A percentile compares a stretch with the other conserved stretches of the same genome.
phyloP scores from a whole-genome alignment of 2,797 vertebrate genomes.

The Helostoma temminkii region DNA sequence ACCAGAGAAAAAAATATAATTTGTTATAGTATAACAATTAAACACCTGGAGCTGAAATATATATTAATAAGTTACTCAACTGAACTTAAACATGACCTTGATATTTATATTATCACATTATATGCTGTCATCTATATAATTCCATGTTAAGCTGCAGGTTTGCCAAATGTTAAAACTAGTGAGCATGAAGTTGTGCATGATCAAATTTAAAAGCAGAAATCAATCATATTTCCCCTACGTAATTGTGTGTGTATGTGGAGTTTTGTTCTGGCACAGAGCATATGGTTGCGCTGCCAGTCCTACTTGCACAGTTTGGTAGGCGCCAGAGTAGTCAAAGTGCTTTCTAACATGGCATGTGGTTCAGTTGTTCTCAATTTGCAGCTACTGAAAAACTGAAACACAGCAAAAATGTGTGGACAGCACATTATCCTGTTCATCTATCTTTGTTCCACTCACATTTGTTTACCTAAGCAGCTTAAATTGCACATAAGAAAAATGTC shows the following conservation, averaged over 20 bases:
- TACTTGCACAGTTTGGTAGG: slow-evolving; percentile 70
- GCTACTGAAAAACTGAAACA: slow-evolving; percentile 45
- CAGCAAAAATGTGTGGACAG: slow-evolving; percentile 21
- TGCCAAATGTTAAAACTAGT: slow-evolving; percentile 23
- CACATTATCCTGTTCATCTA: slow-evolving; percentile 41
- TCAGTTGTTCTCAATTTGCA: slow-evolving; percentile 69
- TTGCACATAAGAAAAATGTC: slow-evolving; percentile 40
- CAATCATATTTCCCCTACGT: slow-evolving; percentile 45
- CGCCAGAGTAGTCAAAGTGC: slow-evolving; percentile 71
- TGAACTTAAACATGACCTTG: slow-evolving; percentile 38
- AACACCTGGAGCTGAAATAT: slow-evolving; percentile 29
- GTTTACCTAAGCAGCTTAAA: slow-evolving; percentile 67
- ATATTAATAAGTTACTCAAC: slow-evolving; percentile 31
- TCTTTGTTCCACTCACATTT: slow-evolving; percentile 48
- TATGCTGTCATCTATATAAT: not conserved
- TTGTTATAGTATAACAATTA: slow-evolving; percentile 41
- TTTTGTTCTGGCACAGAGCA: slow-evolving; percentile 65
- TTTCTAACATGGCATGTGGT: slow-evolving; percentile 71
- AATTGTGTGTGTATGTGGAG: slow-evolving; percentile 23
- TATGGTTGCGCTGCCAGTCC: slow-evolving; percentile 72
- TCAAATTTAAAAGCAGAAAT: slow-evolving; percentile 49
- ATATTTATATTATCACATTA: slow-evolving; percentile 11
- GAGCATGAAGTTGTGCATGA: slow-evolving; percentile 16
- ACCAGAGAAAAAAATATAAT: slow-evolving; percentile 28
- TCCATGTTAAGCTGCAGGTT: slow-evolving; percentile 16